Evolutionary conservation across 2,888 invertebrate species (phyloP), one percentile per base, ranked within the genome.

Genomic region (Athalia circularis): DNA sequence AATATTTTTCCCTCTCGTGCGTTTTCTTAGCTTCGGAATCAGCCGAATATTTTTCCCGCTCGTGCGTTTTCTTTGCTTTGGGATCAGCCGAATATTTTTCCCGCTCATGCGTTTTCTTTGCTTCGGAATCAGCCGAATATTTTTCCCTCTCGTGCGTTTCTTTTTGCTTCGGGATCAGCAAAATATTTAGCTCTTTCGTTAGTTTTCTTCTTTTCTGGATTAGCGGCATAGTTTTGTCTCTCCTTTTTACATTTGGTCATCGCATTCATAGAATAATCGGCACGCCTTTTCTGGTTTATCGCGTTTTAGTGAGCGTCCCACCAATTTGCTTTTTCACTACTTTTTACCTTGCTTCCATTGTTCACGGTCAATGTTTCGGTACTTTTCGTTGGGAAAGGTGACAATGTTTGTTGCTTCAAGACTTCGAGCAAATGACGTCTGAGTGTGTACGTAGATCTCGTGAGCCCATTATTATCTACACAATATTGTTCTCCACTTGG

Each of bases 401-500:
- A 45, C 59, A 72, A 13, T 52, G 50, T 47, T 43, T 72, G 11
- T 47, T 72, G 15, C 6, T 72, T 45, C 9, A 59, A 45, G 8
- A 72, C 9, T 7, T n/a, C 3, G 5, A 57, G 13, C 47, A 72
- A 72, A 72, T 72, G 57, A 9, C 9, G 59, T 72, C 72, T 54
- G 0, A 72, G n/a, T n/a, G 72, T 59, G 4, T 15, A 13, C 29
- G 72, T 72, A 11, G 72, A 59, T 11, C 15, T 59, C 5, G 7
- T 54, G 15, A 5, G 8, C 5, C 54, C 72, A 57, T 57, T n/a
- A n/a, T 29, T 7, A 59, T 72, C 59, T 57, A 72, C 13, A 1
- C 45, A 59, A 59, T 72, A 72, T n/a, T 45, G 59, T 72, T 59
- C 45, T 4, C 45, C 43, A 13, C 3, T 9, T 13, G 72, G 59